Evolutionary conservation across 2,797 vertebrate species (phyloP).

Genomic region (Neosalanx taihuensis): DNA sequence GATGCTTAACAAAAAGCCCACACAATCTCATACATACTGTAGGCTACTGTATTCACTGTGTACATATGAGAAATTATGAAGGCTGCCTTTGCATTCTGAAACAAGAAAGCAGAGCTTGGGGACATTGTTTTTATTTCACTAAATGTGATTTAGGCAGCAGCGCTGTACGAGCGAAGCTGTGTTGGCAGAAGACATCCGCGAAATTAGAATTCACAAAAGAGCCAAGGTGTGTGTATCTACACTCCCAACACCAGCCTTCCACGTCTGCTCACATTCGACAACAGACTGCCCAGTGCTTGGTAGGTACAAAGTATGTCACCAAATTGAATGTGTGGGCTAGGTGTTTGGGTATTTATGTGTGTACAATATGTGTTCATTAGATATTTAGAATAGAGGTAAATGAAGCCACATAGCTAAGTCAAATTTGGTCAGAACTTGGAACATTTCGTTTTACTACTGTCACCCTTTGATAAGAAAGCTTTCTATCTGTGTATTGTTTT

Average conservation of each 20-base stretch:
- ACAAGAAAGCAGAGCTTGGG: background rate
- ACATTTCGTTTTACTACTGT: conserved; percentile 28
- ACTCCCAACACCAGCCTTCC: conserved; percentile 15
- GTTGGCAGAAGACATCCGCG: conserved; percentile 16
- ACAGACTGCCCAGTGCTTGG: background rate
- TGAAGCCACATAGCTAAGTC: conserved; percentile 6
- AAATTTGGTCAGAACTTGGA: conserved; percentile 20
- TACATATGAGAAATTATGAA: background rate
- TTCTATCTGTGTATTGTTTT: conserved; percentile 41
- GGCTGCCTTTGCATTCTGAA: background rate
- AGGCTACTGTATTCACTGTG: background rate
- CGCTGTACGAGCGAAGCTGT: background rate
- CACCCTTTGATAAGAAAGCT: conserved; percentile 36
- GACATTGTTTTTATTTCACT: conserved; percentile 3
- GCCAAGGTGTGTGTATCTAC: background rate
- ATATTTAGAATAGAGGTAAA: conserved; percentile 6
- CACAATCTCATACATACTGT: background rate
- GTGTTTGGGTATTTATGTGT: background rate
- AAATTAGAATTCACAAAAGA: conserved; percentile 29
- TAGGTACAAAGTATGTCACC: background rate
- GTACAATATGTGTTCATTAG: background rate
- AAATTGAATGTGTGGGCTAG: background rate
- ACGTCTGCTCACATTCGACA: background rate
- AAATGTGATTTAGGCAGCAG: conserved; percentile 15
- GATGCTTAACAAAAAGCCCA: too few relatives aligned